Evolutionary conservation across 1,140 invertebrate species (phyloP).

Genomic region (Drosophila sp.): DNA sequence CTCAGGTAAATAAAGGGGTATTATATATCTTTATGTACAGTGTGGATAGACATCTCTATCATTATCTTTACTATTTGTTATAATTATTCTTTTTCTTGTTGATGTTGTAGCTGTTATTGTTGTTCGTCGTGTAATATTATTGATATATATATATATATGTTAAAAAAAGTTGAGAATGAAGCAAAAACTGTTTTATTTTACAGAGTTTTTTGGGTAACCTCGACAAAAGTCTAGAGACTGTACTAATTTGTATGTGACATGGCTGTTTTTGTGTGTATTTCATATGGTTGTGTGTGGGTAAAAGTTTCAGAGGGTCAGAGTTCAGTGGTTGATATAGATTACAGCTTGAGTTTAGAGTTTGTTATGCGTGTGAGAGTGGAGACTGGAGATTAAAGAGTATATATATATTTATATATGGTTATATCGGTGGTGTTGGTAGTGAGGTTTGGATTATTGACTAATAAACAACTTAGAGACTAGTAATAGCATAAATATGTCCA

Average conservation of each 20-base stretch:
- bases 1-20: background rate
- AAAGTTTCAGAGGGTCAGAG: conserved; percentile 44
- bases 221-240: conserved; percentile 58
- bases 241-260: conserved; percentile 36
- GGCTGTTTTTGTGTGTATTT: conserved; percentile 19
- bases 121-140: conserved; percentile 17
- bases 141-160: conserved; percentile 9
- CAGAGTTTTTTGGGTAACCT: conserved; percentile 43
- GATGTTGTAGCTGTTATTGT: conserved; percentile 19
- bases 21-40: conserved; percentile 18
- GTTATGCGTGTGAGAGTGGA: conserved; percentile 30
- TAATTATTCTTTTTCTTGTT: conserved; percentile 2
- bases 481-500: conserved; percentile 40
- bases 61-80: conserved; percentile 17
- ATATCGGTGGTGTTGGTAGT: conserved; percentile 24
- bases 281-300: conserved; percentile 14
- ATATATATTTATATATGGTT: too few species aligned
- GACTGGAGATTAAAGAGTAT: conserved; percentile 23
- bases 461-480: conserved; percentile 71
- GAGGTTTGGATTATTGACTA: conserved; percentile 29
- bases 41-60: conserved; percentile 14
- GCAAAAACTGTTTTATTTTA: conserved; percentile 56
- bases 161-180: conserved; percentile 47
- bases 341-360: conserved; percentile 44
- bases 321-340: conserved; percentile 49